Base-by-base conservation (phyloP, 1,140 invertebrate genomes). In the Stegodyphus dumicola region DNA sequence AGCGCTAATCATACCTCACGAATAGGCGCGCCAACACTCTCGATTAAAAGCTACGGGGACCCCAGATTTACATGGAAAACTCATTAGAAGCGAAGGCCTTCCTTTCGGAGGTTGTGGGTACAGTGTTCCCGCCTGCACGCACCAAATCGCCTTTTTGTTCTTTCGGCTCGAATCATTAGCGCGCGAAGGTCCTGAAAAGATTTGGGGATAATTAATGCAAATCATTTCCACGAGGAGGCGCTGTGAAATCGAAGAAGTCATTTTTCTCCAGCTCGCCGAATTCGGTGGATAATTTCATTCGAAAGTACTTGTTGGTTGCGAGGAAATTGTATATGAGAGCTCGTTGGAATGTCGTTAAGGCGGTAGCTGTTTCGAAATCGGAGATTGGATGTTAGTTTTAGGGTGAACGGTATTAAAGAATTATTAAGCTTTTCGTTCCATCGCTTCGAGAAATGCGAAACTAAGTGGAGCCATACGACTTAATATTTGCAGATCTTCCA, bases 131-230 rank as follows among this genome's bases (percentile, higher is more conserved):
- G 33, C 33, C 33, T 33, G 33, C 33, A 6, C 9, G 52, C 73
- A 54, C 52, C 54, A 75, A 75, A 75, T 75, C 73, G 52, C 17
- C 48, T 75, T 60, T 60, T 67, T 67, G 13, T 67, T 75, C n/a
- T 75, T 75, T 18, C 33, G 5, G 73, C 33, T 33, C 9, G 73
- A 75, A 75, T 75, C 73, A 75, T 75, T 75, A 75, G 73, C 73
- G 73, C 53, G 53, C 73, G 53, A 75, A 75, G 73, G 60, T 75
- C 56, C 54, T 60, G 52, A 60, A 75, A 75, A 75, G 73, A 75
- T 75, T 75, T 75, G 18, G 73, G 73, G 53, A 75, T 75, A 75
- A 75, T 75, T 75, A 75, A 75, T 75, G 73, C 73, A 75, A 75
- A 75, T 75, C 60, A 60, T 56, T 75, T 75, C 73, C 73, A 75